These are phyloP conservation scores for Sciurus carolinensis DNA, from an alignment of 2,797 vertebrate genomes.

Conservation along the genomic window DNA sequence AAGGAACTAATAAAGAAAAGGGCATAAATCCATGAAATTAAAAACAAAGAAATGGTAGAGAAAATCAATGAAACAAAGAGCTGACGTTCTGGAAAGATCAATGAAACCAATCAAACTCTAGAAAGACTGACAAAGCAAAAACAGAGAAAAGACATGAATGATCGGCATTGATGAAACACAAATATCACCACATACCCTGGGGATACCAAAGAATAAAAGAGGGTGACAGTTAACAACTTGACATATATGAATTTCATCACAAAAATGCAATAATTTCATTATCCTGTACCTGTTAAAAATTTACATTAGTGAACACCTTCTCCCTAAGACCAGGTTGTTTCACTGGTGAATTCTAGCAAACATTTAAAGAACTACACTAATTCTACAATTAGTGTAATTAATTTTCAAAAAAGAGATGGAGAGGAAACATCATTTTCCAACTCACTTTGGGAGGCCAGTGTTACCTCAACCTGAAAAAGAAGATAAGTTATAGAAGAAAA, in stretches of 20 bases:
- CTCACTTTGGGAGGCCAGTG: not conserved
- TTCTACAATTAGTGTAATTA: not conserved
- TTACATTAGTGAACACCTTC: not conserved
- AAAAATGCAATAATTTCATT: not conserved
- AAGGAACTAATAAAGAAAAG: not conserved
- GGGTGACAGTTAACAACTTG: not conserved
- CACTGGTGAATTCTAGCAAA: not conserved
- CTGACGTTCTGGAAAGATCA: not conserved
- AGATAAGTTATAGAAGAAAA: not conserved
- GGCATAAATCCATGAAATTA: not conserved
- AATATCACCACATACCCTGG: no score
- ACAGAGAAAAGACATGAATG: not conserved
- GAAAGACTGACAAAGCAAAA: constrained; percentile 14
- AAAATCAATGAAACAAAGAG: not conserved
- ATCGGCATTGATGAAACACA: not conserved
- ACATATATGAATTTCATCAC: not conserved
- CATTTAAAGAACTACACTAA: not conserved
- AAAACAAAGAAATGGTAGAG: not conserved
- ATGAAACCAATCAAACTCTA: not conserved
- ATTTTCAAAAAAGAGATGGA: not conserved
- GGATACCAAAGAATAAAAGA: not conserved
- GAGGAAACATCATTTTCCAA: not conserved
- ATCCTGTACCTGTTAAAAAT: not conserved
- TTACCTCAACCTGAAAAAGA: not conserved
- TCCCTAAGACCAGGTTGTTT: not conserved